Percentiles rank a stretch among this genome's conserved stretches.
Conservation (phyloP, 1,140 invertebrate species). For the Mamestra configurata region DNA sequence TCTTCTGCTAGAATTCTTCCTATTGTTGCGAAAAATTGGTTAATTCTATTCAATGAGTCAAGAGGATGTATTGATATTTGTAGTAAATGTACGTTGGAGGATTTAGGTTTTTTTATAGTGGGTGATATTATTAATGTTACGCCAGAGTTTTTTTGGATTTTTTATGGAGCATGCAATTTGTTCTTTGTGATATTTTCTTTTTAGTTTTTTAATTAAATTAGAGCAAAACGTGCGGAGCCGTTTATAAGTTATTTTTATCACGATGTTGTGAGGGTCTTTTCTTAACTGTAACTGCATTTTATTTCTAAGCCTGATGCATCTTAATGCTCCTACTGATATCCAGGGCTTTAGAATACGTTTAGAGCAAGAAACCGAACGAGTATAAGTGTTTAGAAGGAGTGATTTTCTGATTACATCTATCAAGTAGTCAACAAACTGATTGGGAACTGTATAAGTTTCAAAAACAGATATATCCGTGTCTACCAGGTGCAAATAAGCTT, state of each 20-base stretch:
- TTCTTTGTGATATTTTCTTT: slow-evolving; percentile 7
- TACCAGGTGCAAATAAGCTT: not conserved
- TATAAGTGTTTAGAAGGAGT: not conserved
- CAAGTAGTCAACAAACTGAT: not conserved
- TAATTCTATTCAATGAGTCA: not conserved
- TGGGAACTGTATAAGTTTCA: not conserved
- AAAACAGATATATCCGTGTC: not conserved
- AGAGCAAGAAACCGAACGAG: not conserved
- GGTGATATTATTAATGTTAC: slow-evolving; percentile 13
- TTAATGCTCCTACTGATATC: not conserved
- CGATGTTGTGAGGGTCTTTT: not conserved
- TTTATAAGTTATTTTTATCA: slow-evolving; percentile 5
- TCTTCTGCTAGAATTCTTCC: not conserved
- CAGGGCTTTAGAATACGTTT: slow-evolving; percentile 9
- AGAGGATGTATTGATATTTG: not conserved
- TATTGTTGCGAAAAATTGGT: not conserved
- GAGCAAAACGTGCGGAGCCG: not conserved
- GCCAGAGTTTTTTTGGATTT: slow-evolving; percentile 15
- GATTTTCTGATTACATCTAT: not conserved
- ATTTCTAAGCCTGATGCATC: slow-evolving; percentile 12
- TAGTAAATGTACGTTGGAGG: not conserved
- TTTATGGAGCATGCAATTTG: slow-evolving; percentile 1
- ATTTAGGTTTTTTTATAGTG: not conserved
- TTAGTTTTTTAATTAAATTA: slow-evolving; percentile 25
- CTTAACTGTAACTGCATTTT: not conserved